Percentiles rank a stretch among this genome's conserved stretches.
Evolutionary conservation across 2,888 invertebrate genomes (phyloP).

Genomic region (Napeogenes inachia): DNA sequence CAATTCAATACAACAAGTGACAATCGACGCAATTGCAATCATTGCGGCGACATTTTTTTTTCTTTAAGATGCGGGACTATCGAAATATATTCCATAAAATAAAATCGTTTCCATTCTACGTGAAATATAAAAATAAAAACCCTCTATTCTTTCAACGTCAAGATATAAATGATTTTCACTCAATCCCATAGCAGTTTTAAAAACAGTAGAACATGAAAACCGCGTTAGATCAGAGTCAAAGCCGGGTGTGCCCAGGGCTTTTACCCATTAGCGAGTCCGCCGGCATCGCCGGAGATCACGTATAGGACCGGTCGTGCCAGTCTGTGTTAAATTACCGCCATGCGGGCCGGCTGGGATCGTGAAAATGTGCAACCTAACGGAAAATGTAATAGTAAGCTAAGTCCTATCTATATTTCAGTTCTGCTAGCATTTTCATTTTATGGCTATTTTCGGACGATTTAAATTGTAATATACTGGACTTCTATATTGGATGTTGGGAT

Average conservation of each 20-base stretch:
- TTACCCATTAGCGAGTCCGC: slow-evolving; percentile 51
- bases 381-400: slow-evolving; percentile 44
- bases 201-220: slow-evolving; percentile 12
- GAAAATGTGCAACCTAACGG: slow-evolving; percentile 68
- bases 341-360: slow-evolving; percentile 39
- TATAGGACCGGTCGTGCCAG: slow-evolving; percentile 59
- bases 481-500: no score
- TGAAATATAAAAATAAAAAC: no score
- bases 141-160: no score
- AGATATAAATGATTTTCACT: no score
- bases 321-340: slow-evolving; percentile 43
- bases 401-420: slow-evolving; percentile 28
- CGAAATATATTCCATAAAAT: no score
- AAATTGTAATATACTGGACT: no score
- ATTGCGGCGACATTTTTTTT: no score
- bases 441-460: not conserved
- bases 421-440: not conserved
- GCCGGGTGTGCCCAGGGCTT: slow-evolving; percentile 6
- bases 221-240: not conserved
- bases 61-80: no score
- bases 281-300: slow-evolving; percentile 65
- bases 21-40: no score
- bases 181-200: not conserved
- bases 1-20: slow-evolving; percentile 25
- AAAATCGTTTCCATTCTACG: no score